phyloP scores from a whole-genome alignment of 2,888 invertebrate species.

The Drosophila demipolita region DNA sequence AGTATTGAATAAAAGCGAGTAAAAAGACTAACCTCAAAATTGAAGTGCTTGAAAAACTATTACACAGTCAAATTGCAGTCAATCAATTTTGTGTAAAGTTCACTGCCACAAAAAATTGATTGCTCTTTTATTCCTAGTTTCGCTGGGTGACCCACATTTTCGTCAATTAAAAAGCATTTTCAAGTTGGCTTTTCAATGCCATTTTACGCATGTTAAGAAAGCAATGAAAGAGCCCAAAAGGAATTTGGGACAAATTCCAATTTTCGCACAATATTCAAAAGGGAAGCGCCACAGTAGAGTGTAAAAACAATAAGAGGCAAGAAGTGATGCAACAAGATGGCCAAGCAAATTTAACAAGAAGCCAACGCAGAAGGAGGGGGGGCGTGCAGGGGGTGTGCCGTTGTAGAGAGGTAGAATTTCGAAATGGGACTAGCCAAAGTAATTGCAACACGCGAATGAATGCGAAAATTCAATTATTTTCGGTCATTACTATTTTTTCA shows the following conservation, averaged over 20 bases:
- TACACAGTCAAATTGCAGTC: not conserved
- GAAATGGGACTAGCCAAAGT: constrained; percentile 46
- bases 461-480: constrained; percentile 79
- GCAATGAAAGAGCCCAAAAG: not conserved
- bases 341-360: constrained; percentile 23
- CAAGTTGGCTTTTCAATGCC: not conserved
- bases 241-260: constrained; percentile 31
- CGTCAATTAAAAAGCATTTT: constrained; percentile 30
- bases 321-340: constrained; percentile 23
- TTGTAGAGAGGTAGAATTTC: constrained; percentile 18
- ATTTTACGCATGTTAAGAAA: not conserved
- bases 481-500: constrained; percentile 65
- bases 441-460: constrained; percentile 73
- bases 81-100: too few species aligned
- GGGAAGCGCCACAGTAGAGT: constrained; percentile 7
- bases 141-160: not conserved
- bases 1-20: not conserved
- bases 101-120: not conserved
- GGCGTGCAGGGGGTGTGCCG: not conserved
- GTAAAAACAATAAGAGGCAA: constrained; percentile 38
- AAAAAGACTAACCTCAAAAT: not conserved
- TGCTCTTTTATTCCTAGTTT: not conserved
- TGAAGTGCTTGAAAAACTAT: not conserved
- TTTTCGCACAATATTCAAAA: constrained; percentile 31
- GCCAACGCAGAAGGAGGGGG: not conserved